Conservation (phyloP, 2,113 vertebrate species). For the Malurus melanocephalus region DNA sequence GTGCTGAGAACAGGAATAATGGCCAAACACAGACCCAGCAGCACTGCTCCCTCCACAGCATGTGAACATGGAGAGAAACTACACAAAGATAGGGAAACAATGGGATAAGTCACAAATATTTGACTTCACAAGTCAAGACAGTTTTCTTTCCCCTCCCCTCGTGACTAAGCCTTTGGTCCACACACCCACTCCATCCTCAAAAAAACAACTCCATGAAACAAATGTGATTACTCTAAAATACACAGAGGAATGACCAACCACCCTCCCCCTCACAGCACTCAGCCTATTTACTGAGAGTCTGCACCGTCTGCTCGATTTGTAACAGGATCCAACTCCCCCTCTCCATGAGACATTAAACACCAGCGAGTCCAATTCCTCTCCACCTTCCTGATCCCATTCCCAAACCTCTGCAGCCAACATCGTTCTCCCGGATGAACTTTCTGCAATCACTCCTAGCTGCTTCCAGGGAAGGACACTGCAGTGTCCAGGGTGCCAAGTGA, state of each 20-base stretch:
- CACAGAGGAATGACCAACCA: slow-evolving; percentile 43
- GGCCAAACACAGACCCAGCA: neutral
- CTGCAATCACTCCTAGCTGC: neutral
- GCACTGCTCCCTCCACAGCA: neutral
- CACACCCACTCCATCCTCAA: slow-evolving; percentile 50
- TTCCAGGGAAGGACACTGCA: neutral
- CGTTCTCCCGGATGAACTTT: neutral
- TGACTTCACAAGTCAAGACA: slow-evolving; percentile 35
- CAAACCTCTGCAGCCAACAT: neutral
- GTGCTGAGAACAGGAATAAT: neutral
- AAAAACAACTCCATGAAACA: slow-evolving; percentile 35
- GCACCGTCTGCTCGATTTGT: neutral
- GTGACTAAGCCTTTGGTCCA: slow-evolving; percentile 46
- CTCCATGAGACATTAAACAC: neutral
- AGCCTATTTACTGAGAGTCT: slow-evolving; percentile 46
- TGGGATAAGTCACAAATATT: slow-evolving; percentile 16
- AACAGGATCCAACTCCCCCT: slow-evolving; percentile 29
- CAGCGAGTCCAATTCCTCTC: neutral
- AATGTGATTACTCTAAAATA: slow-evolving; percentile 47
- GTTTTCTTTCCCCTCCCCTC: slow-evolving; percentile 33
- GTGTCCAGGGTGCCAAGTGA: neutral
- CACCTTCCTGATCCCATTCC: neutral
- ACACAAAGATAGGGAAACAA: neutral
- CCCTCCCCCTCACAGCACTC: slow-evolving; percentile 39
- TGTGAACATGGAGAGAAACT: neutral